phyloP scores from a whole-genome alignment of 2,888 invertebrate genomes.

The Brachyopa scutellaris region DNA sequence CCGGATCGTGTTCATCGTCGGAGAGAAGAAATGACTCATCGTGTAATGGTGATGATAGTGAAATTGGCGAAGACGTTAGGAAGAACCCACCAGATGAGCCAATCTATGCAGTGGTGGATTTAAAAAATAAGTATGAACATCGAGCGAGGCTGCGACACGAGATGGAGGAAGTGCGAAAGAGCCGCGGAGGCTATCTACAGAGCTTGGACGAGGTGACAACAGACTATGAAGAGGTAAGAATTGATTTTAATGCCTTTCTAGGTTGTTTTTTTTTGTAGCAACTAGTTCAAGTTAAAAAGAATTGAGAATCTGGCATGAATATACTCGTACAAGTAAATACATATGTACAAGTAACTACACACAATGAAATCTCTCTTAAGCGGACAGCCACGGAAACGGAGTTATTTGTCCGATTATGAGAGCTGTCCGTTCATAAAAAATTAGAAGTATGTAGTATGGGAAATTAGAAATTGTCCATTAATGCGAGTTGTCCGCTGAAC shows the following conservation, averaged over 20 bases:
- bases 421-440: no score
- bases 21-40: slow-evolving; percentile 43
- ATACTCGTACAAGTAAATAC: no score
- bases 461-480: no score
- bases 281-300: no score
- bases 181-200: slow-evolving; percentile 68
- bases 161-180: slow-evolving; percentile 59
- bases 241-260: not conserved
- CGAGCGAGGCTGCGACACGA: slow-evolving; percentile 74
- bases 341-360: no score
- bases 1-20: slow-evolving; percentile 32
- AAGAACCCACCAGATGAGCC: slow-evolving; percentile 72
- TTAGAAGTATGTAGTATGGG: no score
- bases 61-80: slow-evolving; percentile 18
- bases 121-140: slow-evolving; percentile 77
- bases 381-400: no score
- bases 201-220: slow-evolving; percentile 73
- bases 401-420: no score
- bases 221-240: slow-evolving; percentile 75
- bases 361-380: no score
- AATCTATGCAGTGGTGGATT: slow-evolving; percentile 78
- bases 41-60: slow-evolving; percentile 38
- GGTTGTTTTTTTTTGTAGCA: no score
- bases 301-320: no score
- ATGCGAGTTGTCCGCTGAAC: no score